Evolutionary conservation across 2,113 vertebrate genomes (phyloP).

Genomic region (Halichoeres trimaculatus): DNA sequence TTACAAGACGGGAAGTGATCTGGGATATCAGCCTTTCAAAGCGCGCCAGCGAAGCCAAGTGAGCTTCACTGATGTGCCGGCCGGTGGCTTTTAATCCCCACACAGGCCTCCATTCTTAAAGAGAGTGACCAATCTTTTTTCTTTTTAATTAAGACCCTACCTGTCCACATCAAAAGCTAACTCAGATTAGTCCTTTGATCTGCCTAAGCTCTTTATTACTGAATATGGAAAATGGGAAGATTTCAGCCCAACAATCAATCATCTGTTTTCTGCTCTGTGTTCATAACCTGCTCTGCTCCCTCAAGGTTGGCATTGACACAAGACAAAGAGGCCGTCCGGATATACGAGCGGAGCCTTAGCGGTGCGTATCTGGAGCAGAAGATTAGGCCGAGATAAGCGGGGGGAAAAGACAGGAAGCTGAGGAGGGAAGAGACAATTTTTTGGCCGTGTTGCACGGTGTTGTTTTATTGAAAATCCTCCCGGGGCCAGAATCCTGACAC

Average conservation of each 20-base stretch:
- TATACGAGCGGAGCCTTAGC: slow-evolving; percentile 59
- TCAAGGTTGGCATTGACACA: slow-evolving; percentile 44
- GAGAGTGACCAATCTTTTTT: slow-evolving; percentile 42
- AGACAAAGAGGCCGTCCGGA: slow-evolving; percentile 57
- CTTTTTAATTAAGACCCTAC: slow-evolving; percentile 76
- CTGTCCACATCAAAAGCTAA: slow-evolving; percentile 74
- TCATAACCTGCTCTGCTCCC: slow-evolving; percentile 56
- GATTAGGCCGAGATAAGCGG: slow-evolving; percentile 61
- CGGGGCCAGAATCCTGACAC: slow-evolving; percentile 17
- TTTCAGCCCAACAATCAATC: slow-evolving; percentile 71
- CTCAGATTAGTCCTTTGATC: slow-evolving; percentile 76
- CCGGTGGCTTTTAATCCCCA: slow-evolving; percentile 64
- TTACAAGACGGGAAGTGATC: slow-evolving; percentile 79
- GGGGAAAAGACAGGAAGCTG: slow-evolving; percentile 47
- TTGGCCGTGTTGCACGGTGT: slow-evolving; percentile 35
- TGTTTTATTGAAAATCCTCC: slow-evolving; percentile 31
- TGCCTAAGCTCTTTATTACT: slow-evolving; percentile 76
- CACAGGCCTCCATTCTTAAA: slow-evolving; percentile 55
- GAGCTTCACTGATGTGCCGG: slow-evolving; percentile 70
- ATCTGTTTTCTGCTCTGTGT: slow-evolving; percentile 61
- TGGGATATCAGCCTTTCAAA: slow-evolving; percentile 83
- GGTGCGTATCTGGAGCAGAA: slow-evolving; percentile 49
- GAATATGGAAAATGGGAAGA: slow-evolving; percentile 67
- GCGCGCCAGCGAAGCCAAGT: slow-evolving; percentile 68
- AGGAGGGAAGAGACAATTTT: slow-evolving; percentile 65